These are phyloP conservation scores for Labeo catla DNA, from an alignment of 2,113 vertebrate genomes.

Conservation along the genomic window DNA sequence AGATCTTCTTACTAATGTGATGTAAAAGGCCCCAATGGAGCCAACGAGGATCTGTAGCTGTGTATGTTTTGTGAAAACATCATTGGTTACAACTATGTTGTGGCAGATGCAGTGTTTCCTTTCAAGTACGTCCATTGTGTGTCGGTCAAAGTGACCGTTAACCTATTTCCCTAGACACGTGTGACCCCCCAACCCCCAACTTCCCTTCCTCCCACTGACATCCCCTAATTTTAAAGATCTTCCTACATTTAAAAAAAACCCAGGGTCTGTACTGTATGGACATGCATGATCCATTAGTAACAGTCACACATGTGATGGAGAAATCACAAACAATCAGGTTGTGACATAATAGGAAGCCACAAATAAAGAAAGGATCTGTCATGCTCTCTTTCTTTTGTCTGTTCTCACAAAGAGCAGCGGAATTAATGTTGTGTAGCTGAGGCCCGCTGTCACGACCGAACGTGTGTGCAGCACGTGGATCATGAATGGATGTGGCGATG, in stretches of 20 bases:
- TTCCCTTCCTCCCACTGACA: conserved; percentile 36
- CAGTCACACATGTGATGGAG: conserved; percentile 47
- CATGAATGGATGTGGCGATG: background rate
- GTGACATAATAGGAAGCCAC: conserved; percentile 62
- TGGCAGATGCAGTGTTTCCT: conserved; percentile 54
- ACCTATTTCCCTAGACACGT: conserved; percentile 69
- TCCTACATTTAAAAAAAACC: background rate
- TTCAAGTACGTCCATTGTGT: conserved; percentile 59
- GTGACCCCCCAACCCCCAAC: conserved; percentile 60
- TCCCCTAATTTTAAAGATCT: conserved; percentile 2
- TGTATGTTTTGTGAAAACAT: conserved; percentile 2
- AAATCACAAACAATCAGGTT: conserved; percentile 62
- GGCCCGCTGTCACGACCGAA: conserved; percentile 20
- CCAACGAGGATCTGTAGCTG: background rate
- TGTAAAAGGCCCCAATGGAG: background rate
- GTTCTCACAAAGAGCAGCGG: conserved; percentile 73
- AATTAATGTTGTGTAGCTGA: conserved; percentile 69
- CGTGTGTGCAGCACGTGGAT: conserved; percentile 60
- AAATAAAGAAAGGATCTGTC: conserved; percentile 68
- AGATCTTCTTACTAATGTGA: background rate
- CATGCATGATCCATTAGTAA: background rate
- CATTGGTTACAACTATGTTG: conserved; percentile 50
- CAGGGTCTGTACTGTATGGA: background rate
- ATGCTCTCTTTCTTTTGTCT: conserved; percentile 68
- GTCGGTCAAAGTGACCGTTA: conserved; percentile 63